A percentile compares a stretch with the other conserved stretches of the same genome.
phyloP scores from a whole-genome alignment of 2,888 invertebrate genomes.

The Melinopterus prodromus region DNA sequence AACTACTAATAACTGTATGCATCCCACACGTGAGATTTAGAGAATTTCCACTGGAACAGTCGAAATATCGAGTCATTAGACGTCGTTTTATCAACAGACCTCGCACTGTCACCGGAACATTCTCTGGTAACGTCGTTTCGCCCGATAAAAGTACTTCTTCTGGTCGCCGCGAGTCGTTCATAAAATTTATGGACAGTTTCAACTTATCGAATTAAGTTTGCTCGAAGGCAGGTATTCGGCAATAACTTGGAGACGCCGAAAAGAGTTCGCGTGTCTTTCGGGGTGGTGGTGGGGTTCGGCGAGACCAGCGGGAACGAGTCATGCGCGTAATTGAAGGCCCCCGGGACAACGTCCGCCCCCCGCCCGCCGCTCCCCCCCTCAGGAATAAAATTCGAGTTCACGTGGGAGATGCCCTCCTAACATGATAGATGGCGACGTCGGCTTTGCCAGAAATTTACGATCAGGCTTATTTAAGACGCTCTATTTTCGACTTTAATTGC shows the following conservation, averaged over 20 bases:
- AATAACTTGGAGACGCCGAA: background rate
- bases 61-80: constrained; percentile 4
- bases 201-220: constrained; percentile 4
- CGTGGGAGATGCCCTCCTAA: background rate
- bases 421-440: constrained; percentile 24
- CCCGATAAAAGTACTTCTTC: background rate
- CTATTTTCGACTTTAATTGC: constrained; percentile 18
- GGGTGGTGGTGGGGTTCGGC: background rate
- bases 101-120: background rate
- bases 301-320: background rate
- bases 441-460: constrained; percentile 22
- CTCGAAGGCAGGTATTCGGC: background rate
- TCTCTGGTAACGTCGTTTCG: background rate
- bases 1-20: background rate
- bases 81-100: background rate
- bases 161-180: background rate
- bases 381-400: constrained; percentile 4
- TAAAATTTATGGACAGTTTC: constrained; percentile 4
- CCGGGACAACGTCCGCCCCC: background rate
- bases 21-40: background rate
- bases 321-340: background rate
- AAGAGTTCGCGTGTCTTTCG: constrained; percentile 4
- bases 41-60: background rate
- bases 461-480: constrained; percentile 8
- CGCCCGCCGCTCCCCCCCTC: background rate